Base-by-base conservation (phyloP, 1,140 invertebrate species). In the Venturia canescens region DNA sequence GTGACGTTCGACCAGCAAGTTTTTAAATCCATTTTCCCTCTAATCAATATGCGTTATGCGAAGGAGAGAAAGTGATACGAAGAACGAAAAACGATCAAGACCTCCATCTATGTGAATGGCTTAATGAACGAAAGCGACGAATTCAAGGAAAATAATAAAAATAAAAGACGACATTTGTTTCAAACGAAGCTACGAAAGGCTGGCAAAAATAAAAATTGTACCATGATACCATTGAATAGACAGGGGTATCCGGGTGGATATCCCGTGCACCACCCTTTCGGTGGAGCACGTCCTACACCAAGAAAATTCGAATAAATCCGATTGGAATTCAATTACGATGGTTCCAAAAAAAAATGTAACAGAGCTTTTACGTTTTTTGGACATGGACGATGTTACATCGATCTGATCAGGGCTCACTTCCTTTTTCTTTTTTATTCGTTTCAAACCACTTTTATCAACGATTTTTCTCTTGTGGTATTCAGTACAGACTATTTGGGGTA, bases 211-310 rank as follows among this genome's bases (percentile, higher is more conserved):
- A 72, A 82, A 87, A 87, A 81, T 84, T 84, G 72, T 89, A 89
- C 87, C 87, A 63, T 85, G 50, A 76, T 76, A 76, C 74, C 81
- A 38, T 83, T 70, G 79, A 83, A 85, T 75, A 82, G 85, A 75
- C 88, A 89, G 70, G 80, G 81, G 44, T 85, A 72, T 79, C 80
- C 79, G 71, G 84, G 79, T 78, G 86, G 84, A 80, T 84, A 88
- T 75, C 76, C 83, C 76, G 82, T 82, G 83, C 86, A 85, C 29
- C 75, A 81, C 18, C 84, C 83, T 88, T 83, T 76, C 74, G 74
- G 74, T 76, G 74, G 74, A 13, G 74, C 74, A 63, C 74, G 74
- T 76, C 74, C 74, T 76, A 63, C 50, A 63, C 74, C 50, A 76
- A 63, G 23, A 29, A 63, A 76, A 76, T 75, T 50, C 21, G 15